Evolutionary conservation across 2,113 vertebrate species (phyloP).

Genomic region (Neolamprologus caudopunctatus): DNA sequence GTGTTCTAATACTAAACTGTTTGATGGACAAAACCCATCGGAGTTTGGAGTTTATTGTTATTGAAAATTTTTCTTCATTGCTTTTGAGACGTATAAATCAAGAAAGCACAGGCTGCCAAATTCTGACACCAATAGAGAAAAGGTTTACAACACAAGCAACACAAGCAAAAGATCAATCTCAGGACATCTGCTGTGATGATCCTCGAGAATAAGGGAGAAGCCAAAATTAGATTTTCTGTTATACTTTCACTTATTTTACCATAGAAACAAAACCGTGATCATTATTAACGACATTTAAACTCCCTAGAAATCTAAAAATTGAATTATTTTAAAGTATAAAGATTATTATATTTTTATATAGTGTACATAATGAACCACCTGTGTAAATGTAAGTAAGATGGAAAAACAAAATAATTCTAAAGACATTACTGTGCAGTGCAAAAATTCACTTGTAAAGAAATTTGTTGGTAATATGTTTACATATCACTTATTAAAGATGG

Average conservation of each 20-base stretch:
- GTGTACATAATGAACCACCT: background rate
- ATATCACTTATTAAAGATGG: rapidly evolving
- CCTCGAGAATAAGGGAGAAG: background rate
- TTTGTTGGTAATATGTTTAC: background rate
- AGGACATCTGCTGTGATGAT: background rate
- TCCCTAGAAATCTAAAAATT: background rate
- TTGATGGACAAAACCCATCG: background rate
- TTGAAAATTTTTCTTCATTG: too few relatives aligned
- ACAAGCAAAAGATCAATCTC: background rate
- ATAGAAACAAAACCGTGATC: background rate
- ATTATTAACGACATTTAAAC: background rate
- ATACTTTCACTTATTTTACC: background rate
- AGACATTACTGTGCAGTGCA: background rate
- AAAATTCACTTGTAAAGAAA: background rate
- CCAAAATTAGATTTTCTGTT: background rate
- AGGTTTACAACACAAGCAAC: background rate
- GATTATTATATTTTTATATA: background rate
- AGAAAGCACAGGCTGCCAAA: background rate
- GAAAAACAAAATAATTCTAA: background rate
- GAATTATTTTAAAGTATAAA: background rate
- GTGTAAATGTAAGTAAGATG: background rate
- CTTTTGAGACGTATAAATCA: background rate
- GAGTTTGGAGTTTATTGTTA: background rate
- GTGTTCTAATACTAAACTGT: background rate
- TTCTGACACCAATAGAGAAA: background rate